phyloP scores from a whole-genome alignment of 2,888 invertebrate species.

The Cyrtodaria siliqua region DNA sequence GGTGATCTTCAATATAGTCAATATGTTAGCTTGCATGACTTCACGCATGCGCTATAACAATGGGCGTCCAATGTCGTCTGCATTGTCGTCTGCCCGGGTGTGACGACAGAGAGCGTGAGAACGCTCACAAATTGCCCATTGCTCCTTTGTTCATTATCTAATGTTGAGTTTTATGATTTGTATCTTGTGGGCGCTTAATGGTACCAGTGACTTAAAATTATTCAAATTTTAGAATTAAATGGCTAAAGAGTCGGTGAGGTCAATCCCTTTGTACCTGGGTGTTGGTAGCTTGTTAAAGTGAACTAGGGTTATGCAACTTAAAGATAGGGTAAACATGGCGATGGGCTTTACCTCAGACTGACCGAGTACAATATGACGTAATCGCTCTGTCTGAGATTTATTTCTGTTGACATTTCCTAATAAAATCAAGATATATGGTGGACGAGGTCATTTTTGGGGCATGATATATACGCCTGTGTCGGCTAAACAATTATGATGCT shows the following conservation, averaged over 20 bases:
- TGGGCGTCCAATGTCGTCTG: too few relatives aligned
- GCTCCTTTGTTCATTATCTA: background rate
- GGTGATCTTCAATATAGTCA: slow-evolving; percentile 15
- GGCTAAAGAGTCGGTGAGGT: too few relatives aligned
- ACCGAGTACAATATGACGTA: slow-evolving; percentile 46
- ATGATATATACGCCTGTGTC: background rate
- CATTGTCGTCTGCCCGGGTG: background rate
- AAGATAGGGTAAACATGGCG: slow-evolving; percentile 23
- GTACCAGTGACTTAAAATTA: too few relatives aligned
- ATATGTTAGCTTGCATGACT: slow-evolving; percentile 36
- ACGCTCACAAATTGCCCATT: background rate
- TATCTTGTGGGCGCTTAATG: too few relatives aligned
- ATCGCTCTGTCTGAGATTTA: slow-evolving; percentile 42
- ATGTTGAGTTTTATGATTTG: background rate
- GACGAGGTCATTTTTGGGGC: slow-evolving; percentile 19
- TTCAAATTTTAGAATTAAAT: too few relatives aligned
- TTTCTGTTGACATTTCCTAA: slow-evolving; percentile 47
- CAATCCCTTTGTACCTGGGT: too few relatives aligned
- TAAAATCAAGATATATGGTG: background rate
- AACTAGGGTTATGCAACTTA: slow-evolving; percentile 18
- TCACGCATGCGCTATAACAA: slow-evolving; percentile 28
- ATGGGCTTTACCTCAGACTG: slow-evolving; percentile 30
- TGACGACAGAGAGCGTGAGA: slow-evolving; percentile 5
- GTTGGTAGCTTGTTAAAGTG: background rate
- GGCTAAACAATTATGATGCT: too few relatives aligned